phyloP scores from a whole-genome alignment of 2,113 vertebrate genomes.

The Turdus rufiventris region DNA sequence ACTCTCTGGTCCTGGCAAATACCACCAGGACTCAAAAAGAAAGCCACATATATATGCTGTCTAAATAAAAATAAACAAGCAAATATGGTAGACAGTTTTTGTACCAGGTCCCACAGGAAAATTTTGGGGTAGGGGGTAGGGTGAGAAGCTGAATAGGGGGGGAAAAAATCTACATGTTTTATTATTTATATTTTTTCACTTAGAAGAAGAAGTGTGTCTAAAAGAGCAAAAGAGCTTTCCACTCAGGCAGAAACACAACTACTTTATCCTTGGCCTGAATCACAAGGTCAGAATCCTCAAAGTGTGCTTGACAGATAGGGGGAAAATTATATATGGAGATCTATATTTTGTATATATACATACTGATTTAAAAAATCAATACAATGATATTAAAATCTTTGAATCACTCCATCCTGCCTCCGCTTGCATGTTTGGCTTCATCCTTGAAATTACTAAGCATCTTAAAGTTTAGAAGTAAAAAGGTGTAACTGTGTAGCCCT shows the following conservation, averaged over 20 bases:
- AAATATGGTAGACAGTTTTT: neutral
- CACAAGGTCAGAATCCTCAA: neutral
- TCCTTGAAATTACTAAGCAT: neutral
- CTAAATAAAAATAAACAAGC: neutral
- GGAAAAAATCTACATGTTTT: neutral
- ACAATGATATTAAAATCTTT: neutral
- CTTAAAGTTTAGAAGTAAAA: neutral
- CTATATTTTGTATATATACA: fast-evolving
- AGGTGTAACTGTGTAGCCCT: fast-evolving
- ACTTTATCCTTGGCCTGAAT: neutral
- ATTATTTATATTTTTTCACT: neutral
- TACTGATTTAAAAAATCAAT: neutral
- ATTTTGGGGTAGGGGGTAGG: fast-evolving
- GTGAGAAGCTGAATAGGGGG: fast-evolving
- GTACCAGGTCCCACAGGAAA: neutral
- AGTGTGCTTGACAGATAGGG: neutral
- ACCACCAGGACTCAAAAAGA: too few relatives aligned
- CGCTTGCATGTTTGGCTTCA: neutral
- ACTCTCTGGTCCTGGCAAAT: too few relatives aligned
- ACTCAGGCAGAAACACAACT: neutral
- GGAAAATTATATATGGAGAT: too few relatives aligned
- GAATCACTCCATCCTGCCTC: neutral
- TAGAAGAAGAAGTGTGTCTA: neutral
- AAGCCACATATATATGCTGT: neutral
- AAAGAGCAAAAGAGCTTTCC: neutral